phyloP scores from a whole-genome alignment of 2,888 invertebrate species.

The Tineola bisselliella region DNA sequence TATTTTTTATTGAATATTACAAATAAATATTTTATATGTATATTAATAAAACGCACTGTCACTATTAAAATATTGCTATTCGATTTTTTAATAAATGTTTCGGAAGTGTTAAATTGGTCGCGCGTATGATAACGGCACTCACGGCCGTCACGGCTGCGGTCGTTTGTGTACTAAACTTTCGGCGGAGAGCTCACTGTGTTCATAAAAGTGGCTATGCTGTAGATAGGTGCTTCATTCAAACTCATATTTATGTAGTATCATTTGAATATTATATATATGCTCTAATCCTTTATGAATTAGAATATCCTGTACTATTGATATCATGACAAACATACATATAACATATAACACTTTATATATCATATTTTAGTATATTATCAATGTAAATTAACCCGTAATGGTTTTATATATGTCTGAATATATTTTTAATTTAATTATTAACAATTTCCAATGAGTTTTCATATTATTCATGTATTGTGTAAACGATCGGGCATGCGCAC shows the following conservation, averaged over 20 bases:
- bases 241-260: background rate
- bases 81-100: constrained; percentile 25
- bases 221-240: background rate
- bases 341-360: too few relatives aligned
- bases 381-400: too few relatives aligned
- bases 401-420: too few relatives aligned
- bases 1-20: background rate
- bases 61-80: background rate
- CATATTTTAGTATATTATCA: too few relatives aligned
- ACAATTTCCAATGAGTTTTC: too few relatives aligned
- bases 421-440: too few relatives aligned
- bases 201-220: constrained; percentile 23
- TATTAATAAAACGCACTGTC: background rate
- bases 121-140: constrained; percentile 14
- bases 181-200: constrained; percentile 29
- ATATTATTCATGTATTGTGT: background rate
- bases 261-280: background rate
- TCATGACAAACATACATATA: too few relatives aligned
- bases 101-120: constrained; percentile 31
- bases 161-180: constrained; percentile 31
- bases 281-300: too few relatives aligned
- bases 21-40: background rate
- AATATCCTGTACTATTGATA: too few relatives aligned
- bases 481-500: background rate
- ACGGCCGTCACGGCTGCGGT: constrained; percentile 51